These are phyloP conservation scores for Mamestra configurata DNA, from an alignment of 1,140 invertebrate species.

Conservation along the genomic window DNA sequence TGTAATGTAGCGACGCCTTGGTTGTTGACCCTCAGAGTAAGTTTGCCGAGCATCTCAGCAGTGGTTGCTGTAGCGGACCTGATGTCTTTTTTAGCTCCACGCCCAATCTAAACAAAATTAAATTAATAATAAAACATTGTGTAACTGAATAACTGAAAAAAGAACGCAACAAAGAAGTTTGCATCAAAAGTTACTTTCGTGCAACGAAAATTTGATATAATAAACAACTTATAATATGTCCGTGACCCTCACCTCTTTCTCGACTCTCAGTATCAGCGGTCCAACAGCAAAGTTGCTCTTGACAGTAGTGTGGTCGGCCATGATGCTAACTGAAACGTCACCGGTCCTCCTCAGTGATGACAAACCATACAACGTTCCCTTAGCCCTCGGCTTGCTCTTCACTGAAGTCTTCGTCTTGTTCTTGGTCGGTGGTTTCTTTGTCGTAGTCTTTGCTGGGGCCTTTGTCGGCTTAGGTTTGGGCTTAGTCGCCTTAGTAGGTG, in stretches of 20 bases:
- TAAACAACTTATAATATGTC: neutral
- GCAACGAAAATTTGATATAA: neutral
- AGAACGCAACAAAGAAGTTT: no score
- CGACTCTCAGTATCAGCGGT: slow-evolving; percentile 93
- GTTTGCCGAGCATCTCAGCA: slow-evolving; percentile 94
- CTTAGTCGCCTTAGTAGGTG: slow-evolving; percentile 67
- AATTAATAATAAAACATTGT: no score
- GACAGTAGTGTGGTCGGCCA: slow-evolving; percentile 93
- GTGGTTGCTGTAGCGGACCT: slow-evolving; percentile 95
- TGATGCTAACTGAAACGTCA: slow-evolving; percentile 93
- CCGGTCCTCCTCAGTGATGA: slow-evolving; percentile 92
- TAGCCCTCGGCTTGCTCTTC: slow-evolving; percentile 90
- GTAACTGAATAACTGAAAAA: no score
- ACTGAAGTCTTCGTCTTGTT: slow-evolving; percentile 86
- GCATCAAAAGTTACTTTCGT: no score
- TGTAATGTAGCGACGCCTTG: slow-evolving; percentile 93
- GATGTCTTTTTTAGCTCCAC: slow-evolving; percentile 92
- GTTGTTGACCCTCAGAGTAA: slow-evolving; percentile 92
- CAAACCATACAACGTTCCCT: slow-evolving; percentile 93
- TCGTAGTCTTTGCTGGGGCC: slow-evolving; percentile 76
- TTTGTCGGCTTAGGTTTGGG: slow-evolving; percentile 79
- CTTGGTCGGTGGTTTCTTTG: slow-evolving; percentile 81
- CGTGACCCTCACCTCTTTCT: slow-evolving; percentile 91
- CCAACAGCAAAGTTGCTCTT: slow-evolving; percentile 94
- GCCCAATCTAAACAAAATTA: slow-evolving; percentile 90